These are phyloP conservation scores for Protophormia terraenovae DNA, from an alignment of 2,888 invertebrate species.

Conservation along the genomic window DNA sequence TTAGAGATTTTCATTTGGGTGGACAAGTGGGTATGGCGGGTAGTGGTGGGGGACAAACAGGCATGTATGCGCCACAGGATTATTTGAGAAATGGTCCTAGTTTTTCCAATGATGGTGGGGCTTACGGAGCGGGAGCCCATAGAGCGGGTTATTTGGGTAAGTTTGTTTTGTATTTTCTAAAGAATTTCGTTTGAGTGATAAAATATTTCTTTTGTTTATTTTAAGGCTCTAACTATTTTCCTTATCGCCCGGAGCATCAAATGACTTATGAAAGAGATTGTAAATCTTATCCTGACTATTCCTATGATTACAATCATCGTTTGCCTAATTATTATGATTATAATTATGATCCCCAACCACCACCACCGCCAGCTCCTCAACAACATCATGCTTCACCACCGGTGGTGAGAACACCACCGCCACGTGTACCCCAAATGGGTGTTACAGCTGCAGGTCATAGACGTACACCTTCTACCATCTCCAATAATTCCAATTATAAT, in stretches of 20 bases:
- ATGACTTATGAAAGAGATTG: slow-evolving; percentile 79
- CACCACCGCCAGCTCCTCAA: slow-evolving; percentile 69
- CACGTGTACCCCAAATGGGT: slow-evolving; percentile 81
- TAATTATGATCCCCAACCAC: slow-evolving; percentile 74
- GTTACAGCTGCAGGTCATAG: slow-evolving; percentile 83
- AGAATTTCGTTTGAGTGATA: too few relatives aligned
- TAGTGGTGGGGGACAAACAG: slow-evolving; percentile 73
- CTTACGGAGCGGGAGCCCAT: slow-evolving; percentile 72
- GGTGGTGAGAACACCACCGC: slow-evolving; percentile 78
- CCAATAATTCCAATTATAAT: slow-evolving; percentile 84
- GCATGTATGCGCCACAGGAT: slow-evolving; percentile 77
- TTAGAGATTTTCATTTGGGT: slow-evolving; percentile 70
- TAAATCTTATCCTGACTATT: slow-evolving; percentile 81
- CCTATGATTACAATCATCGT: slow-evolving; percentile 79
- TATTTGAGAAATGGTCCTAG: slow-evolving; percentile 78
- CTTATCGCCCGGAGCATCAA: slow-evolving; percentile 80
- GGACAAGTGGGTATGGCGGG: slow-evolving; percentile 38
- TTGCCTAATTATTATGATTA: slow-evolving; percentile 80
- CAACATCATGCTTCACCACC: slow-evolving; percentile 63
- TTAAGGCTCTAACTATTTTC: slow-evolving; percentile 81
- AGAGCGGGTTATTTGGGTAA: slow-evolving; percentile 80
- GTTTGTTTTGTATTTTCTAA: too few relatives aligned
- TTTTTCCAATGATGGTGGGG: slow-evolving; percentile 77
- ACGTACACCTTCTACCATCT: slow-evolving; percentile 90
- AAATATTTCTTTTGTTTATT: not conserved